Conservation (phyloP, 2,113 vertebrate species). For the Sciurus niger region DNA sequence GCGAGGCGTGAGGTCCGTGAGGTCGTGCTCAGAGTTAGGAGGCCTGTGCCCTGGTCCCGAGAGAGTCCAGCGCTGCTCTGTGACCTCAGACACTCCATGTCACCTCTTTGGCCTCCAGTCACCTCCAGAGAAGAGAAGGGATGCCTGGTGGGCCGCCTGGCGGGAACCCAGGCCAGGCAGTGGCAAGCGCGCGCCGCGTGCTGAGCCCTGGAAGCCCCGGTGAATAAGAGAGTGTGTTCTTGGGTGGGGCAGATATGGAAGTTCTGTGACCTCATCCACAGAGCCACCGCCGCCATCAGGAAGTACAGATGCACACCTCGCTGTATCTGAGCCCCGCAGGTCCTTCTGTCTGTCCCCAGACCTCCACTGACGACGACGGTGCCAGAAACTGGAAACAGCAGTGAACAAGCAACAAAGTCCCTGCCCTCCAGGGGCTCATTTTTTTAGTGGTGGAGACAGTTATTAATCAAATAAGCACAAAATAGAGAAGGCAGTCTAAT, state of each 20-base stretch:
- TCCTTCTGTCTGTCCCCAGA: background rate
- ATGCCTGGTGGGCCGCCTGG: fast-evolving
- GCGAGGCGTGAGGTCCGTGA: background rate
- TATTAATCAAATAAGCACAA: background rate
- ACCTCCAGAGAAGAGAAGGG: background rate
- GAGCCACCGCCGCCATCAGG: background rate
- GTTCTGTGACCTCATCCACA: background rate
- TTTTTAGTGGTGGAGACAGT: background rate
- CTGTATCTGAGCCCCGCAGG: background rate
- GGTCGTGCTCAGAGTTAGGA: background rate
- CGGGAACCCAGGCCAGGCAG: background rate
- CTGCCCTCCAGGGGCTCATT: background rate
- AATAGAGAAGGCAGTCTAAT: background rate
- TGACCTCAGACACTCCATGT: background rate
- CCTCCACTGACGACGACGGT: fast-evolving
- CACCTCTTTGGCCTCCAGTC: background rate
- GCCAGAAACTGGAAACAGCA: background rate
- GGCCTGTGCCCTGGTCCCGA: background rate
- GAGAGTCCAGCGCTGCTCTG: background rate
- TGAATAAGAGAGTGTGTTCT: no score
- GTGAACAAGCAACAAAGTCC: background rate
- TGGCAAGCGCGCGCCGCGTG: background rate
- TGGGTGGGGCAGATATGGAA: background rate
- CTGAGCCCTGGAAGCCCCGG: background rate
- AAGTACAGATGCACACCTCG: background rate